These are phyloP conservation scores for Microctenopoma stevenorrisi DNA, from an alignment of 2,797 vertebrate species.

Conservation along the genomic window DNA sequence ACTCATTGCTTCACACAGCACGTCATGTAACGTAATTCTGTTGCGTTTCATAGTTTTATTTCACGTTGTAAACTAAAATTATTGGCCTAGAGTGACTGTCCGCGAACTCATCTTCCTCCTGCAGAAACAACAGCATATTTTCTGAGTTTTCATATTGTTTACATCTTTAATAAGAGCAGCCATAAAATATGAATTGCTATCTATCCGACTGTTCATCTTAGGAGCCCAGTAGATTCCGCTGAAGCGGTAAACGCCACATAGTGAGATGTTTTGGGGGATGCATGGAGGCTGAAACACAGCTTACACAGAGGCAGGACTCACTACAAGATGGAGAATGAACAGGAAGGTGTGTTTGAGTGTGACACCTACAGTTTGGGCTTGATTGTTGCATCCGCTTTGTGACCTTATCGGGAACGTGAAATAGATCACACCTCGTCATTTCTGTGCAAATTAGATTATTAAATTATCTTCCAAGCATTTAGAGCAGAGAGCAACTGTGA, in stretches of 20 bases:
- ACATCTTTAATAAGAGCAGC: conserved; percentile 60
- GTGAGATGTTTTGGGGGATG: conserved; percentile 20
- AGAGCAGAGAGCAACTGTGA: background rate
- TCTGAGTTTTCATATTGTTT: conserved; percentile 46
- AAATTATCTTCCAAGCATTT: background rate
- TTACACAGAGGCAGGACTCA: conserved; percentile 28
- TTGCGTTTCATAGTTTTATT: conserved; percentile 50
- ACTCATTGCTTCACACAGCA: conserved; percentile 39
- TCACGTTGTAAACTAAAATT: conserved; percentile 46
- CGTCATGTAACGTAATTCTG: conserved; percentile 42
- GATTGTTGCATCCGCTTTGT: conserved; percentile 27
- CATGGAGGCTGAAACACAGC: conserved; percentile 26
- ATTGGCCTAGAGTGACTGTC: conserved; percentile 19
- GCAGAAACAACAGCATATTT: conserved; percentile 31
- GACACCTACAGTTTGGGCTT: conserved; percentile 26
- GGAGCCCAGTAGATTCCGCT: conserved; percentile 31
- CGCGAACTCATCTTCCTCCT: conserved; percentile 12
- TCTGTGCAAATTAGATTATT: background rate
- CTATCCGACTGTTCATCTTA: conserved; percentile 20
- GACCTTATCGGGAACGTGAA: background rate
- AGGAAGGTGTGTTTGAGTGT: conserved; percentile 40
- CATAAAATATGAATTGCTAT: conserved; percentile 35
- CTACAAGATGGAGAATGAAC: conserved; percentile 44
- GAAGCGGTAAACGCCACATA: conserved; percentile 35
- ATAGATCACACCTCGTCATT: background rate